A percentile compares a stretch with the other conserved stretches of the same genome.
These are phyloP conservation scores for Chanos chanos DNA, from an alignment of 2,797 vertebrate genomes.

Conservation along the genomic window DNA sequence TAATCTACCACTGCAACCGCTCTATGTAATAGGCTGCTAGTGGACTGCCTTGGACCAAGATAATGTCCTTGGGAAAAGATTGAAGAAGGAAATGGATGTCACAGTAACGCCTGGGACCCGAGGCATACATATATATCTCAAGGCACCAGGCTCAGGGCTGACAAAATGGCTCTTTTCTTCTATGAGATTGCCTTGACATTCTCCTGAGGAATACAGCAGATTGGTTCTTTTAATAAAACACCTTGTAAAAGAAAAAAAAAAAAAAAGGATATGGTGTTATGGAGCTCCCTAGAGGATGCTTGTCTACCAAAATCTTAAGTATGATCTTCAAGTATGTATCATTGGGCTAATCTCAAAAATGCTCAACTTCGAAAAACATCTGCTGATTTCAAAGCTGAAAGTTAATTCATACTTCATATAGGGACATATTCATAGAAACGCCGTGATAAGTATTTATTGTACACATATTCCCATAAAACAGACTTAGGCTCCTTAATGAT, in stretches of 20 bases:
- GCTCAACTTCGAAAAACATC: neutral
- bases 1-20: constrained; percentile 19
- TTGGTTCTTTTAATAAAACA: constrained; percentile 25
- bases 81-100: constrained; percentile 38
- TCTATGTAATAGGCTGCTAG: constrained; percentile 27
- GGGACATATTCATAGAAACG: too few species aligned
- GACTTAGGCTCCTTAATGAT: too few species aligned
- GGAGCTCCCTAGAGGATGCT: neutral
- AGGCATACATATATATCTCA: constrained; percentile 22
- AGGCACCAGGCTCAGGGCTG: constrained; percentile 12
- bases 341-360: neutral
- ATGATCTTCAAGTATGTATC: neutral
- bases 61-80: constrained; percentile 32
- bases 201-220: constrained; percentile 15
- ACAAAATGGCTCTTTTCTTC: constrained; percentile 29
- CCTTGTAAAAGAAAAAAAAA: too few species aligned
- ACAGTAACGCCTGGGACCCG: constrained; percentile 15
- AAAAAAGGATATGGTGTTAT: constrained; percentile 1
- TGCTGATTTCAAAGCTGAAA: neutral
- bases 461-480: too few species aligned
- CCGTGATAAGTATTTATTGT: too few species aligned
- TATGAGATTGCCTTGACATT: constrained; percentile 25
- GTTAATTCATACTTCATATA: neutral
- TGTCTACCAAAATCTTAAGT: neutral
- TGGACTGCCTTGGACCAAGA: constrained; percentile 16